Base-by-base conservation (phyloP, 2,888 invertebrate genomes). In the Drosophila falleni region DNA sequence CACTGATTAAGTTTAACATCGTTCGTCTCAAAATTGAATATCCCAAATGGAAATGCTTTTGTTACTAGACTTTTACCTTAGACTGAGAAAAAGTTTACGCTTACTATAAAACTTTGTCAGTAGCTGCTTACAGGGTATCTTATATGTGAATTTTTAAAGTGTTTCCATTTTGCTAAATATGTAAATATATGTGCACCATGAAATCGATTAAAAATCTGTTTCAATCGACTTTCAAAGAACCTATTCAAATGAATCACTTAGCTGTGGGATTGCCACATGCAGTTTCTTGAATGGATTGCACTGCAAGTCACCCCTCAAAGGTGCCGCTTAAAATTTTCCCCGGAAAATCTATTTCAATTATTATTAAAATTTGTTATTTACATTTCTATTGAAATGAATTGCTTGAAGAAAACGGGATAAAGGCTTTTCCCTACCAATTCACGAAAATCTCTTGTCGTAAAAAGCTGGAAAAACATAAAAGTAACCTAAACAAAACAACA, bases 381-480 rank as follows among this genome's bases (percentile, higher is more conserved):
- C 91, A 90, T 90, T 90, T 90, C 87, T 78, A 90, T 90, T 90
- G 90, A 88, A 87, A 85, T 80, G 83, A 83, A 89, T 87, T 89
- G 80, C 75, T 77, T 76, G 63, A 19, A 37, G 23, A 19, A 51
- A 59, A 49, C 23, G 33, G 44, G 8, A 44, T 53, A 33, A 54
- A 29, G 35, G 16, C 33, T 26, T 53, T 26, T 44, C 16, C 31
- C 33, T 33, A 31, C 41, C 41, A 54, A 41, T 31, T 54, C 53
- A 46, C 59, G 64, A 47, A 56, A 64, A 61, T 67, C 73, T 53
- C n/a, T 42, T 44, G 31, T 58, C 71, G 73, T 87, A 78, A 65
- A 85, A 81, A 81, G 80, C 87, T 78, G 86, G 70, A 35, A 85
- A 89, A 75, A 70, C 86, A 78, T 89, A 85, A 85, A 87, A 46